phyloP scores from a whole-genome alignment of 2,113 vertebrate species.

The Pedetes capensis region DNA sequence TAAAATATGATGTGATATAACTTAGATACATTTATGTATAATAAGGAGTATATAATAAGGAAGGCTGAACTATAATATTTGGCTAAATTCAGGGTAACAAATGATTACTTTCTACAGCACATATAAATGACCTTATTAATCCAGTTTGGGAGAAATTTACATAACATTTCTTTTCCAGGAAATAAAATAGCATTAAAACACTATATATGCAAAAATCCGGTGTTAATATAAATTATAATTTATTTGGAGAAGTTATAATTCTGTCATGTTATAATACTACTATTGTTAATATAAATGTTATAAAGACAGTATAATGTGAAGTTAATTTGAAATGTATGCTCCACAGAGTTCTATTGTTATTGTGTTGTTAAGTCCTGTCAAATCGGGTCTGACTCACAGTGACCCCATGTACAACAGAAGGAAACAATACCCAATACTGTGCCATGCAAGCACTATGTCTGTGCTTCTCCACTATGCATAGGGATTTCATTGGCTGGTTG shows the following conservation, averaged over 20 bases:
- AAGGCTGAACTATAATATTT: conserved; percentile 8
- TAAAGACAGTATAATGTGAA: not conserved
- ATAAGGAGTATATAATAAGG: conserved; percentile 18
- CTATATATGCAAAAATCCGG: conserved; percentile 3
- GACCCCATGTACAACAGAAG: no score
- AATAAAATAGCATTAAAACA: conserved; percentile 68
- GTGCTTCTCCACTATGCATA: no score
- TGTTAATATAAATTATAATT: conserved; percentile 64
- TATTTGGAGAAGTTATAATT: conserved; percentile 68
- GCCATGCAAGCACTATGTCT: no score
- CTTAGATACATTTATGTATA: conserved; percentile 67
- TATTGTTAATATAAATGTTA: conserved; percentile 26
- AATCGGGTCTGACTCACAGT: no score
- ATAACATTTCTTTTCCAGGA: conserved; percentile 64
- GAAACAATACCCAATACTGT: no score
- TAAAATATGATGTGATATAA: conserved; percentile 28
- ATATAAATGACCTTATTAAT: conserved; percentile 73
- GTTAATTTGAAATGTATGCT: not conserved
- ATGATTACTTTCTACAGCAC: conserved; percentile 68
- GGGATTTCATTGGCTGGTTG: no score
- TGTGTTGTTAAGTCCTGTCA: no score
- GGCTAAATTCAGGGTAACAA: conserved; percentile 70
- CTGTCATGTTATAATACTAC: not conserved
- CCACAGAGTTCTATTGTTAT: no score
- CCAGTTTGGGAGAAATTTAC: conserved; percentile 71